phyloP scores from a whole-genome alignment of 2,113 vertebrate species.

The Baryphthengus martii region DNA sequence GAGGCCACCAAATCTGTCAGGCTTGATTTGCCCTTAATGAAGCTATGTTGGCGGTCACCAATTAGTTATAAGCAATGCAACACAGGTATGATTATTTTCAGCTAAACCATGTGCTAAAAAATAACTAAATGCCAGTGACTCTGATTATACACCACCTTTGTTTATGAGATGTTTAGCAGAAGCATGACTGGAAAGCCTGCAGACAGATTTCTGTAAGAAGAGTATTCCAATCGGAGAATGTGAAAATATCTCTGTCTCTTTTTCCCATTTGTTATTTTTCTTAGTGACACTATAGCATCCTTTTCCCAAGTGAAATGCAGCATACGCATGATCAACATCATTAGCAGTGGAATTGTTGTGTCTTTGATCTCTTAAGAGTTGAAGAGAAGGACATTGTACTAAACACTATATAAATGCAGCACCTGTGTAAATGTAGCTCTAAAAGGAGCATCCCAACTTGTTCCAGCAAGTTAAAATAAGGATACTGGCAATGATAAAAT shows the following conservation, averaged over 20 bases:
- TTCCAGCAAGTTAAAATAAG: not conserved
- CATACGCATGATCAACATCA: not conserved
- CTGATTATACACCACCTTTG: not conserved
- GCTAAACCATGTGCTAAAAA: not conserved
- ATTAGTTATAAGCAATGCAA: not conserved
- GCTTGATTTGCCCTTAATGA: not conserved
- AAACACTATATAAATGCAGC: not conserved
- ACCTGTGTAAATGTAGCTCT: not conserved
- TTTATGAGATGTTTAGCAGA: not conserved
- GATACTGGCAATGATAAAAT: not conserved
- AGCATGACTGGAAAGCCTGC: not conserved
- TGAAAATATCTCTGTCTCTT: not conserved
- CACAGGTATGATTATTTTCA: not conserved
- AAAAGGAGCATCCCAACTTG: not conserved
- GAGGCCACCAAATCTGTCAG: not conserved
- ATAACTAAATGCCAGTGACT: not conserved
- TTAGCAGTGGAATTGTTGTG: not conserved
- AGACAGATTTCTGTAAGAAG: not conserved
- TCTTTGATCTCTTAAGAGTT: not conserved
- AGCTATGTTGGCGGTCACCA: not conserved
- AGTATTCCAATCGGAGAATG: not conserved
- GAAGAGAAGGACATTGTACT: not conserved
- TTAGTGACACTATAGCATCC: not conserved
- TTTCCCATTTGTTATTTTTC: not conserved
- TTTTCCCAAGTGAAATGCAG: not conserved